A percentile compares a stretch with the other conserved stretches of the same genome.
Evolutionary conservation across 2,797 vertebrate genomes (phyloP).

Genomic region (Avahi laniger): DNA sequence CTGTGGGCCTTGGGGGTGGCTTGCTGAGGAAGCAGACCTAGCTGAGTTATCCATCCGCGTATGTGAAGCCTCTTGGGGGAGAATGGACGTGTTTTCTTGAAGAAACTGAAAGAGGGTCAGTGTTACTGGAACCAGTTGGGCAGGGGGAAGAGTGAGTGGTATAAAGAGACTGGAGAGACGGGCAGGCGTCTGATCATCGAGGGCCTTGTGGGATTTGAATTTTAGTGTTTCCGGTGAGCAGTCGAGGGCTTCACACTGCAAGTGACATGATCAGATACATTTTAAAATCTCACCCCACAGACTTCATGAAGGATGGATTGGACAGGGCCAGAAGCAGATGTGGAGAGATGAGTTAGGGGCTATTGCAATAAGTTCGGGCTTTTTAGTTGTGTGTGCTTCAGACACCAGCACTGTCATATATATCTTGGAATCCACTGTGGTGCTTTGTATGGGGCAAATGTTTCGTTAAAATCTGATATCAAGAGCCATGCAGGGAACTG

Average conservation of each 20-base stretch:
- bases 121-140: background rate
- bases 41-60: background rate
- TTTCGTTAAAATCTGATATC: background rate
- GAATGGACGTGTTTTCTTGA: background rate
- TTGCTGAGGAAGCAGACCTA: background rate
- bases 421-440: background rate
- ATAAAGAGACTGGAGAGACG: background rate
- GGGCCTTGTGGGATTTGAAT: background rate
- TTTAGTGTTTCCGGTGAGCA: background rate
- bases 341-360: background rate
- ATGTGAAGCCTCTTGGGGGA: background rate
- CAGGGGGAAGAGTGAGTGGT: background rate
- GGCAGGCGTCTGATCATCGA: fast-evolving
- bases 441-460: background rate
- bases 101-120: background rate
- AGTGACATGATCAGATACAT: background rate
- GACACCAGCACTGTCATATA: fast-evolving
- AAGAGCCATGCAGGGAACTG: background rate
- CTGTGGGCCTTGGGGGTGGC: background rate
- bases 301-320: background rate
- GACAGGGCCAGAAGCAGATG: background rate
- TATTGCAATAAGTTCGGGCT: background rate
- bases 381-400: background rate
- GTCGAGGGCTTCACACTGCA: background rate
- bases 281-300: background rate